Percentiles rank a stretch among this genome's conserved stretches.
These are phyloP conservation scores for Catagonus wagneri DNA, from an alignment of 2,113 vertebrate species.

Conservation along the genomic window DNA sequence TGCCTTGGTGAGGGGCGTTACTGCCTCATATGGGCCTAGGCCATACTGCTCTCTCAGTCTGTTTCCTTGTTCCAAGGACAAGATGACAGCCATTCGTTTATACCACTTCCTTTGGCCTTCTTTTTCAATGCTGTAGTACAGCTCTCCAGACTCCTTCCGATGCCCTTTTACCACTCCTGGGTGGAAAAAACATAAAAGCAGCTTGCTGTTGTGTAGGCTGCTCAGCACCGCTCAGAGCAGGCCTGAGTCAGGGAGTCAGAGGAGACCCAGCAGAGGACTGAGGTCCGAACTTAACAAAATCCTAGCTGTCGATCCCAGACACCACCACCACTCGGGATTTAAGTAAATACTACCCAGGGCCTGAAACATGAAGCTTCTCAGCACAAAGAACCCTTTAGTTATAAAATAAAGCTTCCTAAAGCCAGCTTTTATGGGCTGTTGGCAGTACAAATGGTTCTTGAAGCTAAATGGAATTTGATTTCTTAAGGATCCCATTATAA, in stretches of 20 bases:
- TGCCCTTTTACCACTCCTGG: constrained; percentile 95
- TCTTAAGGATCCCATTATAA: constrained; percentile 16
- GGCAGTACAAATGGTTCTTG: background rate
- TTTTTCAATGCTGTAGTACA: constrained; percentile 95
- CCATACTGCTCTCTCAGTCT: constrained; percentile 95
- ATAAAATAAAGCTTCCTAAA: constrained; percentile 38
- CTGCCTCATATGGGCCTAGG: constrained; percentile 94
- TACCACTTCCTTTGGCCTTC: constrained; percentile 96
- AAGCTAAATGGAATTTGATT: constrained; percentile 13
- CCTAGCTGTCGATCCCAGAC: background rate
- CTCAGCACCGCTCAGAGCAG: background rate
- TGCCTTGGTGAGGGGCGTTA: constrained; percentile 93
- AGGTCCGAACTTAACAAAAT: background rate
- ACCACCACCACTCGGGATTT: background rate
- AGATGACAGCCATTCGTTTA: constrained; percentile 93
- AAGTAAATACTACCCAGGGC: background rate
- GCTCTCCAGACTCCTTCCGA: constrained; percentile 92
- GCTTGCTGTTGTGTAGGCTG: background rate
- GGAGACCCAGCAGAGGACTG: background rate
- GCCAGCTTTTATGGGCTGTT: background rate
- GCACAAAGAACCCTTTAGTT: background rate
- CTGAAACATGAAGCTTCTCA: background rate
- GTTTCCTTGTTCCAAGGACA: constrained; percentile 97
- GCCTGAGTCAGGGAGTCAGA: background rate
- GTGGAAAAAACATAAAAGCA: background rate